Evolutionary conservation across 1,140 invertebrate genomes (phyloP), one percentile per base, ranked within the genome.

Genomic region (Notospermus geniculatus): DNA sequence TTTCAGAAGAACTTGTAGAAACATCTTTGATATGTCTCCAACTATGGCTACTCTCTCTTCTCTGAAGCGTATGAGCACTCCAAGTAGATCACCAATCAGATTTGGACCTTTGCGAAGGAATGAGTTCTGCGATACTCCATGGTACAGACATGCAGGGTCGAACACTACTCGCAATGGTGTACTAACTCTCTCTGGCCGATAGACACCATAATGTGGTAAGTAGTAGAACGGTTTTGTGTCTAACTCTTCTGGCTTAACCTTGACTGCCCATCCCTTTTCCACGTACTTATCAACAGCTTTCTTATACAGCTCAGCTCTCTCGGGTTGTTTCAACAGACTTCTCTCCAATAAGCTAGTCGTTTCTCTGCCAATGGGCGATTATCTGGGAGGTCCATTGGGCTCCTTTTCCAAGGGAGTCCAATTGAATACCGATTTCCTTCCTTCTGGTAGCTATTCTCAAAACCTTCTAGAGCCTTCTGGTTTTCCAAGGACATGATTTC

Each of bases 1-100:
- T 22, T n/a, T 23, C 2, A 59, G 27, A 4, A 28, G 15, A 2
- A 59, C 43, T 25, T 59, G 57, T 11, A 46, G 57, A 36, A 59
- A 59, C 29, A 41, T 46, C 23, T 50, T 45, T 25, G 39, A 13
- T 23, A 59, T 50, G 41, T 59, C 57, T 17, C 39, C 57, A 17
- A 36, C 23, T 17, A 50, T 36, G 22, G 57, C 39, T 11, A 46
- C 57, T 7, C 7, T 13, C 2, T 57, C 39, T 29, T 57, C 56
- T 23, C 56, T 36, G 19, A 36, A 57, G 15, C 56, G 28, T 2
- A 59, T 17, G 2, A 59, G 27, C 5, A 59, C 57, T 25, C 39
- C 57, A 7, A 46, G 41, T 19, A 59, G 45, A 23, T 59, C 36
- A 25, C 27, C 27, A 27, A 59, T 46, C 17, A 39, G 30, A 23